Percentiles rank a stretch among this genome's conserved stretches.
Evolutionary conservation across 2,113 vertebrate species (phyloP).

Genomic region (Malaclemys terrapin): DNA sequence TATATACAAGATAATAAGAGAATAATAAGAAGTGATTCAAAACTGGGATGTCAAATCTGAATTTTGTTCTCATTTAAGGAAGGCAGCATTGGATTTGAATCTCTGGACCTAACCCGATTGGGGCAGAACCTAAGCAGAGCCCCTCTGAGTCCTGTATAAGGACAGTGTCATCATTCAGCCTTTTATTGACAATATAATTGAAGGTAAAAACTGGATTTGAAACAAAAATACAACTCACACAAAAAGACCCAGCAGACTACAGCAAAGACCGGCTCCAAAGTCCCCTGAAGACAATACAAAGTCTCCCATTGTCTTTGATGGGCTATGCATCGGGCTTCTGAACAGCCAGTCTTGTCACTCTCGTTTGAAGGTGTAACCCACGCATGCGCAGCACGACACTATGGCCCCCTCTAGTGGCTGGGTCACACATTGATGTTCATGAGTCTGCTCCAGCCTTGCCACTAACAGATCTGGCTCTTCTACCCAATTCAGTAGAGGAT

Average conservation of each 20-base stretch:
- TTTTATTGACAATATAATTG: not conserved
- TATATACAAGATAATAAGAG: not conserved
- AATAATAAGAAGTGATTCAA: not conserved
- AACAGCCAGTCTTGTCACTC: no score
- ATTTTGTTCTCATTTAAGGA: not conserved
- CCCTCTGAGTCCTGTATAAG: not conserved
- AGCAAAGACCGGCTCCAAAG: not conserved
- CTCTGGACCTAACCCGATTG: not conserved
- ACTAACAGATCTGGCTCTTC: not conserved
- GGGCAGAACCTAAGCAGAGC: not conserved
- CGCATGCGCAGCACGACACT: not conserved
- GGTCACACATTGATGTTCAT: not conserved
- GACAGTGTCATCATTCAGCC: not conserved
- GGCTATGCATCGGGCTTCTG: not conserved
- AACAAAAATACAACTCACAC: not conserved
- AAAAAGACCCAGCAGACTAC: not conserved
- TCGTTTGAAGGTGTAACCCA: not conserved
- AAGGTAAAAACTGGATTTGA: not conserved
- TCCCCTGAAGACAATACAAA: not conserved
- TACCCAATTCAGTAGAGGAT: not conserved
- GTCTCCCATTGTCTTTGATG: not conserved
- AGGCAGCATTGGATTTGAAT: not conserved
- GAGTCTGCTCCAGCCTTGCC: not conserved
- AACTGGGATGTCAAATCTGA: not conserved
- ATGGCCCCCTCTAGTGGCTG: not conserved